Evolutionary conservation across 2,888 invertebrate genomes (phyloP).

Genomic region (Phrixothrix hirtus): DNA sequence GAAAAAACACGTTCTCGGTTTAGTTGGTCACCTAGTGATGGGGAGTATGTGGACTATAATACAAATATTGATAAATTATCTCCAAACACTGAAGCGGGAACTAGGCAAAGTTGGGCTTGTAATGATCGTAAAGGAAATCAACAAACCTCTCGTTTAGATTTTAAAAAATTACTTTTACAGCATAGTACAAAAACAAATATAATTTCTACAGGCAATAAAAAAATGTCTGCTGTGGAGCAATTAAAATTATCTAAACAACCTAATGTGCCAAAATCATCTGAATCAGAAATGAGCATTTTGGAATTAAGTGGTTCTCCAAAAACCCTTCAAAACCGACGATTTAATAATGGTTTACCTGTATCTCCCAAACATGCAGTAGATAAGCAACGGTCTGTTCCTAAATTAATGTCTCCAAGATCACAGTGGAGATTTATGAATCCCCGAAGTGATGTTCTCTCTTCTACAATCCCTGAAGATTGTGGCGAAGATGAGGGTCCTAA

Average conservation of each 20-base stretch:
- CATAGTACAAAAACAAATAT: slow-evolving; percentile 70
- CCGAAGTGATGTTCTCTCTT: slow-evolving; percentile 81
- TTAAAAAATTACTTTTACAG: slow-evolving; percentile 78
- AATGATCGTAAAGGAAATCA: slow-evolving; percentile 65
- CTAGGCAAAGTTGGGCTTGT: slow-evolving; percentile 60
- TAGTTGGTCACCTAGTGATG: slow-evolving; percentile 66
- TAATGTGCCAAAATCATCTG: slow-evolving; percentile 20
- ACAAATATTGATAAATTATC: slow-evolving; percentile 51
- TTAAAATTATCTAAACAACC: slow-evolving; percentile 67
- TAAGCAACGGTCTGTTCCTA: slow-evolving; percentile 54
- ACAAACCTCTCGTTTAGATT: slow-evolving; percentile 81
- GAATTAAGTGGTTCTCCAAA: slow-evolving; percentile 74
- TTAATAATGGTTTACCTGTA: slow-evolving; percentile 59
- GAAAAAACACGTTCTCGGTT: slow-evolving; percentile 61
- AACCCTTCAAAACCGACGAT: slow-evolving; percentile 66
- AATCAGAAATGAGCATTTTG: slow-evolving; percentile 64
- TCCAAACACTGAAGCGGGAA: slow-evolving; percentile 50
- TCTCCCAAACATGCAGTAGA: slow-evolving; percentile 56
- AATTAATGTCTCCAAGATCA: slow-evolving; percentile 70
- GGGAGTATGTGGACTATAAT: slow-evolving; percentile 51
- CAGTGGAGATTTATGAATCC: slow-evolving; percentile 75
- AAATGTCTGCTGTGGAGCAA: slow-evolving; percentile 78
- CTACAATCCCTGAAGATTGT: slow-evolving; percentile 83
- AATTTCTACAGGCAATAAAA: slow-evolving; percentile 60
- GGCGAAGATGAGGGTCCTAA: slow-evolving; percentile 76